Conservation (phyloP, 2,113 vertebrate genomes). For the Podarcis cretensis region DNA sequence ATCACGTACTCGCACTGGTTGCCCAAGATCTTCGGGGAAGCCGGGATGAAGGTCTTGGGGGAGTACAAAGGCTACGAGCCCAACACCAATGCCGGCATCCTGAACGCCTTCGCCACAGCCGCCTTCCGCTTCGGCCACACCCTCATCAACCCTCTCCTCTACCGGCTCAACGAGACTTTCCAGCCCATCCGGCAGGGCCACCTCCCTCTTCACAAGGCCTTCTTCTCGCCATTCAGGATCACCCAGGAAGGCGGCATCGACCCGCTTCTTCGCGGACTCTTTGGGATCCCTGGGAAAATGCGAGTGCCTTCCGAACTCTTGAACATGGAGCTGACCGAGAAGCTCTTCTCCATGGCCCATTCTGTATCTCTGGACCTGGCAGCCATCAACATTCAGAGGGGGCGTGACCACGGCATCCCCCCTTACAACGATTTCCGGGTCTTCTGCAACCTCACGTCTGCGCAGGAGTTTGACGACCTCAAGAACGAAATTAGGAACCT, state of each 20-base stretch:
- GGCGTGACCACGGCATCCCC: slow-evolving; percentile 76
- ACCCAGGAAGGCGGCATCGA: slow-evolving; percentile 76
- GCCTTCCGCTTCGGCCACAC: slow-evolving; percentile 80
- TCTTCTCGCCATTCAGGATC: slow-evolving; percentile 78
- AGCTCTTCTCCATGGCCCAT: slow-evolving; percentile 78
- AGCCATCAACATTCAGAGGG: slow-evolving; percentile 78
- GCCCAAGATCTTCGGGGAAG: slow-evolving; percentile 75
- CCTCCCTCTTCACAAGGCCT: slow-evolving; percentile 75
- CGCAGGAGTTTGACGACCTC: slow-evolving; percentile 74
- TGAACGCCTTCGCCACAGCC: slow-evolving; percentile 76
- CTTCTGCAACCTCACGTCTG: slow-evolving; percentile 78
- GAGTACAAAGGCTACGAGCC: slow-evolving; percentile 76
- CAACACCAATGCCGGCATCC: slow-evolving; percentile 68
- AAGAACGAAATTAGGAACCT: slow-evolving; percentile 77
- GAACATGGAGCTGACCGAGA: slow-evolving; percentile 78
- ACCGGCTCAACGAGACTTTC: slow-evolving; percentile 73
- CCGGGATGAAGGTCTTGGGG: slow-evolving; percentile 75
- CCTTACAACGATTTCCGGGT: slow-evolving; percentile 79
- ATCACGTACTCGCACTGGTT: slow-evolving; percentile 77
- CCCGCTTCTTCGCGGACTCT: slow-evolving; percentile 74
- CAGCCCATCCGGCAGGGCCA: slow-evolving; percentile 74
- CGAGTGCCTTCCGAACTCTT: slow-evolving; percentile 73
- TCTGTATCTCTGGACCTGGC: slow-evolving; percentile 76
- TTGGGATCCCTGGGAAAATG: slow-evolving; percentile 77
- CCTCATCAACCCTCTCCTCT: slow-evolving; percentile 75